A percentile compares a stretch with the other conserved stretches of the same genome.
phyloP scores from a whole-genome alignment of 2,113 vertebrate species.

The Syngnathus floridae region DNA sequence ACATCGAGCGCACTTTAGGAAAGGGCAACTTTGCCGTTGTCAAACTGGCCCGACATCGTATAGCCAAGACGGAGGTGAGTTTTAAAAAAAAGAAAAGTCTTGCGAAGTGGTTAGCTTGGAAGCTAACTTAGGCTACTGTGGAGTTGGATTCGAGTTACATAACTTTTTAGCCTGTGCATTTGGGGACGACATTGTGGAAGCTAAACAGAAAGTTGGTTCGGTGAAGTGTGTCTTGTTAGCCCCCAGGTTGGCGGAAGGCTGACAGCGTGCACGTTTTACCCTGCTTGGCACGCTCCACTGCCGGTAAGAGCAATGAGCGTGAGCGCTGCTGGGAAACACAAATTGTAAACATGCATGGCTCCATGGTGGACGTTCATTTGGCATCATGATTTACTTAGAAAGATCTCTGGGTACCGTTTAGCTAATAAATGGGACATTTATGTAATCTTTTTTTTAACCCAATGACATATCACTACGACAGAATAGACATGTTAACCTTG shows the following conservation, averaged over 20 bases:
- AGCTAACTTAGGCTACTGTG: constrained; percentile 57
- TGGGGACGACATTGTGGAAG: constrained; percentile 22
- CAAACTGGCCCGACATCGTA: constrained; percentile 91
- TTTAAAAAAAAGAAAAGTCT: background rate
- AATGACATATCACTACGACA: background rate
- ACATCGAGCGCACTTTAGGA: constrained; percentile 93
- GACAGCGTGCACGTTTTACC: constrained; percentile 40
- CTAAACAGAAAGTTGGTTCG: constrained; percentile 32
- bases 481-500: background rate
- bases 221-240: constrained; percentile 25
- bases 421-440: background rate
- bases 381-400: too few species aligned
- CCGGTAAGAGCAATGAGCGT: constrained; percentile 47
- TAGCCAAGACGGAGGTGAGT: constrained; percentile 96
- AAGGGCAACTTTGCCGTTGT: constrained; percentile 96
- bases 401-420: too few species aligned
- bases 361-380: background rate
- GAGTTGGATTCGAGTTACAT: constrained; percentile 48
- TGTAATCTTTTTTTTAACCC: background rate
- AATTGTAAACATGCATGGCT: constrained; percentile 32
- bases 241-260: constrained; percentile 38
- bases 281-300: constrained; percentile 32
- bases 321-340: constrained; percentile 46
- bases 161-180: constrained; percentile 47
- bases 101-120: constrained; percentile 42